Evolutionary conservation across 2,888 invertebrate species (phyloP).

Genomic region (Acleris sparsana): DNA sequence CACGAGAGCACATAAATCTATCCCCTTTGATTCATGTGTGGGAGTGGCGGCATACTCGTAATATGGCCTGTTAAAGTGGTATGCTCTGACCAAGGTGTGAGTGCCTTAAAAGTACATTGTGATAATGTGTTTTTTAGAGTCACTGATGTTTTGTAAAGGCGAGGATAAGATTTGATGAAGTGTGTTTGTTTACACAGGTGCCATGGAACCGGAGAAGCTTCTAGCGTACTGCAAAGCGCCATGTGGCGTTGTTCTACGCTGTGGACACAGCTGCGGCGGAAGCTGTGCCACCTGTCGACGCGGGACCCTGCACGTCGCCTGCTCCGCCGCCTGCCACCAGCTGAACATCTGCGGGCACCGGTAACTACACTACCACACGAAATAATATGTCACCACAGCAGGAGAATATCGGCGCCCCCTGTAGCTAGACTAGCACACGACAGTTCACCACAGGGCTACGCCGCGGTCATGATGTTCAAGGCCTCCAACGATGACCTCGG

Average conservation of each 20-base stretch:
- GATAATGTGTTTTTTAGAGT: neutral
- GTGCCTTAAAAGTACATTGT: too few species aligned
- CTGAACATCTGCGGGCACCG: constrained; percentile 79
- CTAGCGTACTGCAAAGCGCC: constrained; percentile 67
- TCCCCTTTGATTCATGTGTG: too few species aligned
- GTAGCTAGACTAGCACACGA: too few species aligned
- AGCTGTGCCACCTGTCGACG: constrained; percentile 82
- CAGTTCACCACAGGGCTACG: too few species aligned
- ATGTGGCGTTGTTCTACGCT: constrained; percentile 70
- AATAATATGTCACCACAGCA: too few species aligned
- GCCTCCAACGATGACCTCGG: too few species aligned
- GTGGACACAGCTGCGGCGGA: constrained; percentile 80
- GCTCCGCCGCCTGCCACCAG: constrained; percentile 80
- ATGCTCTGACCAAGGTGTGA: too few species aligned
- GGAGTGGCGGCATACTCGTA: too few species aligned
- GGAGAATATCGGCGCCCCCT: too few species aligned
- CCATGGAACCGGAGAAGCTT: constrained; percentile 43
- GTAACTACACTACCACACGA: neutral
- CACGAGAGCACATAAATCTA: too few species aligned
- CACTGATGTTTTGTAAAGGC: neutral
- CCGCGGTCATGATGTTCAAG: too few species aligned
- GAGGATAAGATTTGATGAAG: neutral
- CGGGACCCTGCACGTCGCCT: constrained; percentile 84
- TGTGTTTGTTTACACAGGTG: constrained; percentile 1
- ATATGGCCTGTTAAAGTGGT: too few species aligned